Base-by-base conservation (phyloP, 2,888 invertebrate genomes). In the Cremastobaeus sp. region DNA sequence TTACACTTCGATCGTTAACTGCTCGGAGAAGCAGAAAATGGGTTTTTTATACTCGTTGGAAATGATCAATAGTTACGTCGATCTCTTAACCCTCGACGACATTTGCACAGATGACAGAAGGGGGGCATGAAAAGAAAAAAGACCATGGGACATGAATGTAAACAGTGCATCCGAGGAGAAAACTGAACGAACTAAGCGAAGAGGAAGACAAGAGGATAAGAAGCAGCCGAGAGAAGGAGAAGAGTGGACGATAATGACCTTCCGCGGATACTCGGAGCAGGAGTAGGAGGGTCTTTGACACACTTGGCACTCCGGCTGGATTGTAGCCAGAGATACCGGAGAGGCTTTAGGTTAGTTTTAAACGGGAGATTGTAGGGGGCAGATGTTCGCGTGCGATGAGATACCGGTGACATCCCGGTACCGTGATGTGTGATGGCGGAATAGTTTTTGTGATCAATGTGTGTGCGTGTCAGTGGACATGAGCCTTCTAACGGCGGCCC, bases 221-320 rank as follows among this genome's bases (percentile, higher is more conserved):
- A 65, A 48, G 37, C 18, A 28, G 54, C 18, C 11, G 21, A 64
- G 25, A 60, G 50, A 54, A 55, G 30, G 50, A 74, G 70, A 74
- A 66, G 60, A 74, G 47, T 35, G 78, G 81, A 83, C 82, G 84
- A 85, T 86, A 86, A 87, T 86, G 87, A 87, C 86, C 87, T 87
- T 87, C 86, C 83, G 79, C 80, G 86, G 81, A 77, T 76, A 79
- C 74, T 72, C 73, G 81, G 21, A 65, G 78, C 62, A 69, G 82
- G 85, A 86, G 87, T 86, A 87, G 87, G 87, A 88, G 87, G 82
- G 82, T 80, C 83, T 86, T 83, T 87, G 87, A 88, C 87, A 87
- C 81, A 88, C 87, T 88, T 88, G 85, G 83, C 82, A 81, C 81
- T 82, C 81, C 71, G 82, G 79, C 81, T 84, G 84, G 83, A 84